Base-by-base conservation (phyloP, 2,113 vertebrate species). In the Dipodomys stephensi region DNA sequence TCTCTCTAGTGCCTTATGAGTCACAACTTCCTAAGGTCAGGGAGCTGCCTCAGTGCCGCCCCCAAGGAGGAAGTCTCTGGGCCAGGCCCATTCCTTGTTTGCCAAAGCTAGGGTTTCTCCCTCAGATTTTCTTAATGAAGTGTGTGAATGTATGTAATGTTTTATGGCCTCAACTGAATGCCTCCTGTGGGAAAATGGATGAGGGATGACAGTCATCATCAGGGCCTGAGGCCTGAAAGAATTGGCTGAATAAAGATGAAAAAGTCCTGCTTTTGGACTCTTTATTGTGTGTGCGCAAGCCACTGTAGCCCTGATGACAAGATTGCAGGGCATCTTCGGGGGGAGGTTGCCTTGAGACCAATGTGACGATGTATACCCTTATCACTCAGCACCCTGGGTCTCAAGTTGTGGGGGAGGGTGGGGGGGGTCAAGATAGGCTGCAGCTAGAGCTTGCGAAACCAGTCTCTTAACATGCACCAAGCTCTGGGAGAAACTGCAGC, bases 201-300 rank as follows among this genome's bases (percentile, higher is more conserved):
- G 85, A 62, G 72, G 87, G 78, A 83, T 96, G 49, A 81, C 80
- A 77, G 89, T 93, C 77, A 93, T 90, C 85, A 90, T 83, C 84
- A 96, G 77, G 74, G 92, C 87, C 83, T 93, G 94, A 91, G 83
- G 83, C 94, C 80, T 93, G 81, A 95, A 89, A 95, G 84, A 86
- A 92, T 72, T 96, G 95, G 79, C 95, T 97, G 15, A 93, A 96
- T 97, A 97, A 97, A 97, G 82, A 86, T 83, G 8, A 49, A 64
- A 85, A 67, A 83, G 71, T 72, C 22, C 76, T 53, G 39, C 49
- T 73, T 93, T 94, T 88, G 83, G 25, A 88, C 13, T 95, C 49
- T 93, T 35, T 80, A 16, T 92, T 39, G 39, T 90, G 71, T 80
- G 78, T 32, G 27, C 79, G 16, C 77, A 28, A 62, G 39, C n/a